A percentile compares a stretch with the other conserved stretches of the same genome.
Evolutionary conservation across 2,113 vertebrate species (phyloP).

Genomic region (Ursus arctos): DNA sequence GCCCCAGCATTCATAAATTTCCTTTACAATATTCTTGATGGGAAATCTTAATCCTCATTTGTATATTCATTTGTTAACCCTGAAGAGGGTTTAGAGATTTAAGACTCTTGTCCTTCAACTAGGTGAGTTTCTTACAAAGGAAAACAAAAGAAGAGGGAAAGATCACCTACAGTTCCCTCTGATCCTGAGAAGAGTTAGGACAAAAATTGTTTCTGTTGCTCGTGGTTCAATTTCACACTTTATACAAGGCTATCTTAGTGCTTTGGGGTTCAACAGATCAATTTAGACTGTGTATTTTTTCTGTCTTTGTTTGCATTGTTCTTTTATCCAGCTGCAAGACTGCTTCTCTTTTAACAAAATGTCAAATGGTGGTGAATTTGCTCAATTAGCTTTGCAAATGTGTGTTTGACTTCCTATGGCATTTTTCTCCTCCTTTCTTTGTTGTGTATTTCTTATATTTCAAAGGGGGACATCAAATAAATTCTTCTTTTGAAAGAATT

Average conservation of each 20-base stretch:
- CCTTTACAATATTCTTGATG: background rate
- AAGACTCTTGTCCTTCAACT: conserved; percentile 51
- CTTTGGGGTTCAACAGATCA: conserved; percentile 76
- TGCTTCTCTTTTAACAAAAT: conserved; percentile 82
- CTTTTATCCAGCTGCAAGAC: conserved; percentile 74
- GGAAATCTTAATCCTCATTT: conserved; percentile 68
- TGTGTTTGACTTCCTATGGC: conserved; percentile 74
- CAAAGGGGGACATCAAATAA: conserved; percentile 79
- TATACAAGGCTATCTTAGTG: conserved; percentile 60
- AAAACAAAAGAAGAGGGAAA: conserved; percentile 67
- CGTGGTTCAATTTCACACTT: conserved; percentile 70
- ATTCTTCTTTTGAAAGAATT: conserved; percentile 79
- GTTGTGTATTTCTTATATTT: conserved; percentile 80
- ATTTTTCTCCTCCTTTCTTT: conserved; percentile 74
- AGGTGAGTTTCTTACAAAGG: conserved; percentile 43
- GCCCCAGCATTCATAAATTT: background rate
- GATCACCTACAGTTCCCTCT: conserved; percentile 31
- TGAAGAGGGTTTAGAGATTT: conserved; percentile 16
- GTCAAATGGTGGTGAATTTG: conserved; percentile 81
- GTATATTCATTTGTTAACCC: conserved; percentile 64
- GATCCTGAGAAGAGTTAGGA: background rate
- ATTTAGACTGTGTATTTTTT: conserved; percentile 78
- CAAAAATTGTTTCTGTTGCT: conserved; percentile 62
- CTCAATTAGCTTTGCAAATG: conserved; percentile 85
- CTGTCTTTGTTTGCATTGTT: conserved; percentile 81